Evolutionary conservation across 1,140 invertebrate genomes (phyloP).

Genomic region (Neodiprion pinetum): DNA sequence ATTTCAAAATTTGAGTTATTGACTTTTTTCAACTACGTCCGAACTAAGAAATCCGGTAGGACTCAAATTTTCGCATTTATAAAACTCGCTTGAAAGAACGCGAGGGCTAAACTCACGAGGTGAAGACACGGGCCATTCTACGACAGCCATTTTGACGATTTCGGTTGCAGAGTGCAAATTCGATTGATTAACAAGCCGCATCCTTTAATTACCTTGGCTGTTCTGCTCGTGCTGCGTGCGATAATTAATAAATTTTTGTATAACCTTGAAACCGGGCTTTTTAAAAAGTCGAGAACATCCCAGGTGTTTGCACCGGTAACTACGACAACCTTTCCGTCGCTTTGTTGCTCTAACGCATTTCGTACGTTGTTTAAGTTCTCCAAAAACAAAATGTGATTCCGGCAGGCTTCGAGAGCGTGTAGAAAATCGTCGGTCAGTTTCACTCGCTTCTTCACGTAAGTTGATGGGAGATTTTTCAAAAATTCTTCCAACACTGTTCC

Average conservation of each 20-base stretch:
- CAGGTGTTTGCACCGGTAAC: constrained; percentile 72
- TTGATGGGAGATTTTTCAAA: not conserved
- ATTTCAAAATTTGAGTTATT: constrained; percentile 1
- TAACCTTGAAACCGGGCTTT: constrained; percentile 64
- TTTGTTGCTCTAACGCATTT: constrained; percentile 66
- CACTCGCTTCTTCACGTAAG: not conserved
- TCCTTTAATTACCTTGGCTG: constrained; percentile 39
- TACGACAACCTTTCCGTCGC: constrained; percentile 66
- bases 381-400: constrained; percentile 70
- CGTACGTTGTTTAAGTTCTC: constrained; percentile 66
- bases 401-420: constrained; percentile 50
- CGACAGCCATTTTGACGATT: no score
- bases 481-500: not conserved
- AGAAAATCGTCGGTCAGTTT: not conserved
- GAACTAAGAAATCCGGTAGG: no score
- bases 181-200: constrained; percentile 14
- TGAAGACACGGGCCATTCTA: no score
- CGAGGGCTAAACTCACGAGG: no score
- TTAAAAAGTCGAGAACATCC: constrained; percentile 73
- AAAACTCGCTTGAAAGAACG: no score
- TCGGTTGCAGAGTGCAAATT: no score
- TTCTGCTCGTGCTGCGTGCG: constrained; percentile 49
- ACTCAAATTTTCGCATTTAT: no score
- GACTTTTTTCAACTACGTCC: no score
- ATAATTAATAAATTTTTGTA: constrained; percentile 74